These are phyloP conservation scores for Callosobruchus maculatus DNA, from an alignment of 2,888 invertebrate species.

Conservation along the genomic window DNA sequence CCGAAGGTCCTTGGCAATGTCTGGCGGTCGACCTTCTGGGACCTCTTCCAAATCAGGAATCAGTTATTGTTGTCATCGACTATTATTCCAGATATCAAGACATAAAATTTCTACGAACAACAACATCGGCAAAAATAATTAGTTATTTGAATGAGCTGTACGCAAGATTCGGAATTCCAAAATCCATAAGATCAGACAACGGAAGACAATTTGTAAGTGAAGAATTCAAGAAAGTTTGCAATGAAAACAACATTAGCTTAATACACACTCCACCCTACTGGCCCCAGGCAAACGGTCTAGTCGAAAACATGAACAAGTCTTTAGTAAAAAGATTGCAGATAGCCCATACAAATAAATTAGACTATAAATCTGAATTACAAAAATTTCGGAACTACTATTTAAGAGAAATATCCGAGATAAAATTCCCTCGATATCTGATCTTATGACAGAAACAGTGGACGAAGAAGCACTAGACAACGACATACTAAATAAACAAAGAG, in stretches of 20 bases:
- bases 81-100: constrained; percentile 5
- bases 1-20: constrained; percentile 21
- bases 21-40: constrained; percentile 28
- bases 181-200: constrained; percentile 17
- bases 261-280: constrained; percentile 19
- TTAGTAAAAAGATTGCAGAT: constrained; percentile 25
- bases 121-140: constrained; percentile 13
- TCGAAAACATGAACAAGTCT: constrained; percentile 31
- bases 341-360: constrained; percentile 11
- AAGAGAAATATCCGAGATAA: constrained; percentile 26
- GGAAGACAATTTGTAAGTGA: constrained; percentile 17
- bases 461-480: constrained; percentile 23
- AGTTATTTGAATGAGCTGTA: constrained; percentile 12
- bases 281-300: constrained; percentile 32
- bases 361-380: constrained; percentile 18
- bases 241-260: constrained; percentile 10
- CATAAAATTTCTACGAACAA: constrained; percentile 12
- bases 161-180: constrained; percentile 12
- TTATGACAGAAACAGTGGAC: constrained; percentile 6
- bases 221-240: constrained; percentile 18
- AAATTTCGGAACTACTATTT: constrained; percentile 27
- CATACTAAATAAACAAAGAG: constrained; percentile 25
- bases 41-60: constrained; percentile 21
- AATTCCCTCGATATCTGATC: constrained; percentile 20
- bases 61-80: constrained; percentile 12